Evolutionary conservation across 2,888 invertebrate genomes (phyloP).

Genomic region (Anaspis maculata): DNA sequence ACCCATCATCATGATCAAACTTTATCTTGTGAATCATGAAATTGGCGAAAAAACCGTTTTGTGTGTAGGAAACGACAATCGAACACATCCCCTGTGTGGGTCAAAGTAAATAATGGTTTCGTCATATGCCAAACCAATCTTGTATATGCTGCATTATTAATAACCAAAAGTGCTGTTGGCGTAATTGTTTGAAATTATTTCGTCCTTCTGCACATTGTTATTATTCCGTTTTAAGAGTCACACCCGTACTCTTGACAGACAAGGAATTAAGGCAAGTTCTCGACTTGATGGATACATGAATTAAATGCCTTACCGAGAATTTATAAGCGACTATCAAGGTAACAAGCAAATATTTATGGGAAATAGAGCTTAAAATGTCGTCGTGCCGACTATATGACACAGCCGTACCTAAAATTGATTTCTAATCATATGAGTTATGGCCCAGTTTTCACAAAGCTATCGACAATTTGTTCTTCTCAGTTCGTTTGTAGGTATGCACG

Average conservation of each 20-base stretch:
- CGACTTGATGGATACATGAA: too few relatives aligned
- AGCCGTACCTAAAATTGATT: background rate
- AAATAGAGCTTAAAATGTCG: slow-evolving; percentile 3
- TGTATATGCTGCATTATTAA: too few relatives aligned
- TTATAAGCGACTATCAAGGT: slow-evolving; percentile 4
- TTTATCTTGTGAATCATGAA: background rate
- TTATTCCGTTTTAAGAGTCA: slow-evolving; percentile 7
- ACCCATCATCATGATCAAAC: too few relatives aligned
- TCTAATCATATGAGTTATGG: too few relatives aligned
- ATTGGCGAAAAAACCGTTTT: background rate
- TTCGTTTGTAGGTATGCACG: too few relatives aligned
- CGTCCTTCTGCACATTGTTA: slow-evolving; percentile 10
- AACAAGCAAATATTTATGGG: slow-evolving; percentile 2
- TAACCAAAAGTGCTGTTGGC: slow-evolving; percentile 7
- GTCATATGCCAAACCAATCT: too few relatives aligned
- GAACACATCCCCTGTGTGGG: too few relatives aligned
- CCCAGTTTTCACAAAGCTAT: background rate
- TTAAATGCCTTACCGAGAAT: slow-evolving; percentile 3
- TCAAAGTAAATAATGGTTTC: too few relatives aligned
- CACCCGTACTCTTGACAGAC: slow-evolving; percentile 8
- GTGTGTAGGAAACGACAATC: too few relatives aligned
- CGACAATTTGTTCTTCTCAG: too few relatives aligned
- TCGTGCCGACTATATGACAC: background rate
- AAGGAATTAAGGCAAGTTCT: slow-evolving; percentile 8
- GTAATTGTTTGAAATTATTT: slow-evolving; percentile 13